Evolutionary conservation across 2,113 vertebrate genomes (phyloP), one percentile per base, ranked within the genome.

Genomic region (Sander lucioperca): DNA sequence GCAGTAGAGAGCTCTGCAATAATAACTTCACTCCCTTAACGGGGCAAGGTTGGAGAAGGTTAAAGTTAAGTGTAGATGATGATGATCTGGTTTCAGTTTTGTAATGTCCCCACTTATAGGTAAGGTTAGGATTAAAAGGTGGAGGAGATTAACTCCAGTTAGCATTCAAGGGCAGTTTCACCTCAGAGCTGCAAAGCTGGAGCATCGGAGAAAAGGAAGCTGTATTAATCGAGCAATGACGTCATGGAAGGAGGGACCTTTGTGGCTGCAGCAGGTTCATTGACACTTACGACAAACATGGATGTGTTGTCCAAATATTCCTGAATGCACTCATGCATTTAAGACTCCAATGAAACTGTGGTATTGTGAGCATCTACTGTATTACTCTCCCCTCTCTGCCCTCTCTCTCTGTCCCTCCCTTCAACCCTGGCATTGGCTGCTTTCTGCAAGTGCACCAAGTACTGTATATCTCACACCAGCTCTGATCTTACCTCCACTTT

Each of bases 401-500:
- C 76, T 74, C 76, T 68, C 54, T 63, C 69, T 57, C 47, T 56
- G 1, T 50, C 69, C 27, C 45, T 67, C 27, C 47, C 67, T 56
- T 64, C 12, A 58, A 73, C 47, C 75, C 70, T 56, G 43, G 56
- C 82, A 73, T 75, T 62, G 81, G 90, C 87, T 91, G 88, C 92
- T 92, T 78, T 89, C 80, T 90, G 78, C 89, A 91, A 90, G 85
- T 88, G 88, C 89, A 89, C 86, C 88, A 86, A 89, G 93, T 93
- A 91, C 90, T 94, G 91, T 93, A 88, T 83, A 90, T 92, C 86
- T 92, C 91, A 87, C 92, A 93, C 93, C 92, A 94, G 93, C 92
- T 91, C 90, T 92, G 74, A 90, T 91, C 90, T 92, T 93, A 91
- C 89, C 91, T 92, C 88, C 85, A 88, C 88, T 88, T 92, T 90